Evolutionary conservation across 1,140 invertebrate species (phyloP), one percentile per base, ranked within the genome.

Genomic region (Yoshiicerus persimilis): DNA sequence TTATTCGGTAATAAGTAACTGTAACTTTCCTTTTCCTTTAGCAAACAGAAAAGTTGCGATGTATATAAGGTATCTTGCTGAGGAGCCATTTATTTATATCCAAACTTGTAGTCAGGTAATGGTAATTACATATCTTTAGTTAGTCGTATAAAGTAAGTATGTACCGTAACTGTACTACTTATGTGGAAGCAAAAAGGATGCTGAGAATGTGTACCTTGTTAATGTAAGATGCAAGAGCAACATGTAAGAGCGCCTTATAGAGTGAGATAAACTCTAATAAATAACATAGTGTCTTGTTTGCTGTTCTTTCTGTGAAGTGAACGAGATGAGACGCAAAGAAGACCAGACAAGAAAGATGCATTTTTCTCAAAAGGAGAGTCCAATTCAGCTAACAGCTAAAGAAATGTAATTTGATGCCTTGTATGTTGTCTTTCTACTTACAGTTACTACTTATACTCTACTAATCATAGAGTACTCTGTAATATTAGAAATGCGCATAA

Each of bases 21-120:
- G 75, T 80, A 80, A 80, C 75, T 80, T 80, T 80, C 75, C 30
- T 36, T 80, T 80, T 80, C 32, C 75, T 80, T 80, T 34, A 34
- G 30, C 47, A 4, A 56, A 16, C 47, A 56, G 20, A 56, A 56
- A 56, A 56, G n/a, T n/a, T 20, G 47, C 38, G 38, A 39, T 11
- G 9, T 6, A 13, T 39, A 39, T 56, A 56, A n/a, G 13, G 16
- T 56, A 56, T n/a, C 47, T 56, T 56, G 47, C 20, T 56, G 47
- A 4, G 20, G 4, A 56, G 16, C 3, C 20, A 56, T 56, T 16
- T 56, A n/a, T n/a, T 56, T 56, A 56, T 56, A 56, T 16, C 13
- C n/a, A 56, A 56, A 56, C 47, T n/a, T n/a, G 47, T n/a, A 56
- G 20, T n/a, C 13, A 16, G 2, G 16, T 6, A 56, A n/a, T 56